Evolutionary conservation across 1,140 invertebrate species (phyloP), one percentile per base, ranked within the genome.

Genomic region (Hycleus phaleratus): DNA sequence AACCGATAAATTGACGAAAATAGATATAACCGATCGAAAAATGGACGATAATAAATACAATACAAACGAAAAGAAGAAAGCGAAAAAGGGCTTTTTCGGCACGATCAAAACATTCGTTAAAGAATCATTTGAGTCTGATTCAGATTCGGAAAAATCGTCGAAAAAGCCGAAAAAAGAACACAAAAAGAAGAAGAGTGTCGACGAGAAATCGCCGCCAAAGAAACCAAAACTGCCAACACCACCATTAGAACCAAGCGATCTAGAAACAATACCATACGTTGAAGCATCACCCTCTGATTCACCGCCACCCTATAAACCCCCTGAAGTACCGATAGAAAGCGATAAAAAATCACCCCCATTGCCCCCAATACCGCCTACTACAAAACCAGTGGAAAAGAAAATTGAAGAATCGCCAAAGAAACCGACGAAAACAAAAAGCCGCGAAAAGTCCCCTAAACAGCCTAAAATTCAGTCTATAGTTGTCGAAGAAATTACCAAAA

Each of bases 91-190:
- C 10, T 70, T 74, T 48, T 69, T 74, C 44, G 70, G 70, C 32
- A 68, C 72, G 5, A 56, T 74, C 1, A 72, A 71, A 65, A 68
- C 61, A 10, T 69, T 73, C 26, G 70, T 73, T 26, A 60, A 63
- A 24, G 65, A 66, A 51, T 73, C 72, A 4, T 64, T 67, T 18
- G 72, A 73, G n/a, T 71, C 71, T 26, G 71, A 72, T 58, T 72
- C 70, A 4, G 71, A 73, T 49, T 69, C 70, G 9, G 71, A 73
- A 56, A 71, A 68, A 65, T 66, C 66, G 1, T 64, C 64, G 7
- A 69, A 68, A 55, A 69, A 67, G 60, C 68, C 24, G 69, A 72
- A 56, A 68, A 68, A 66, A 49, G 62, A 71, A 46, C 61, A 64
- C 18, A 67, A 69, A 46, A 77, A 68, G 42, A 69, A 70, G 46